These are phyloP conservation scores for Callaeas wilsoni DNA, from an alignment of 2,113 vertebrate species.

Conservation along the genomic window DNA sequence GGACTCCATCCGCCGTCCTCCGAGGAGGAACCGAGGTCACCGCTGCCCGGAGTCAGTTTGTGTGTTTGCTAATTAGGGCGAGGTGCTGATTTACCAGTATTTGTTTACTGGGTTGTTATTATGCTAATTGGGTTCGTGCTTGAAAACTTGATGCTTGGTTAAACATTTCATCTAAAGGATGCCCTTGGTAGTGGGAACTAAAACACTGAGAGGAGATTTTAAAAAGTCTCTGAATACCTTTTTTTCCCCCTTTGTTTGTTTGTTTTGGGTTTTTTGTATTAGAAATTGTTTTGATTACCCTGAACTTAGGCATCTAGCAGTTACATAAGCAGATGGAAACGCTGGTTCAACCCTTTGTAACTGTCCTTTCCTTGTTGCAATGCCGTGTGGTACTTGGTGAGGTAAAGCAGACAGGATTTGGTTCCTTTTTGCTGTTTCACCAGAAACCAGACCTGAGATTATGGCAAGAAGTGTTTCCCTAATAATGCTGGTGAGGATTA, in stretches of 20 bases:
- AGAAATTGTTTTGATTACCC: not conserved
- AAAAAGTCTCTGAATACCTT: not conserved
- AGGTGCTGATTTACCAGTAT: not conserved
- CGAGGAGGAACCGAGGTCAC: no score
- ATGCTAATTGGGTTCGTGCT: not conserved
- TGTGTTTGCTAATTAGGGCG: not conserved
- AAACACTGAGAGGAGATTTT: not conserved
- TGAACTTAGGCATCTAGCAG: not conserved
- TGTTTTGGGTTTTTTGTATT: not conserved
- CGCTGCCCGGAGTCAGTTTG: not conserved
- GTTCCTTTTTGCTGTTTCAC: not conserved
- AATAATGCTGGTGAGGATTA: not conserved
- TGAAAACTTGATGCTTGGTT: not conserved
- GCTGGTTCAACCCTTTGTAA: not conserved
- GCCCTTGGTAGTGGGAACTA: not conserved
- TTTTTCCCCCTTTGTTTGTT: not conserved
- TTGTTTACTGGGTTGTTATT: not conserved
- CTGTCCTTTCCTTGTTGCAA: not conserved
- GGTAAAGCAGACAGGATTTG: not conserved
- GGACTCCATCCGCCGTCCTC: not conserved
- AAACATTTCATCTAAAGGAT: not conserved
- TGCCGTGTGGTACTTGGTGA: rapidly evolving
- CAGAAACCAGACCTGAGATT: not conserved
- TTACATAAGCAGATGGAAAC: not conserved
- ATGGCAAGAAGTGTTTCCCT: no score